Conservation (phyloP, 2,888 invertebrate species). For the Cryptocephalus moraei region DNA sequence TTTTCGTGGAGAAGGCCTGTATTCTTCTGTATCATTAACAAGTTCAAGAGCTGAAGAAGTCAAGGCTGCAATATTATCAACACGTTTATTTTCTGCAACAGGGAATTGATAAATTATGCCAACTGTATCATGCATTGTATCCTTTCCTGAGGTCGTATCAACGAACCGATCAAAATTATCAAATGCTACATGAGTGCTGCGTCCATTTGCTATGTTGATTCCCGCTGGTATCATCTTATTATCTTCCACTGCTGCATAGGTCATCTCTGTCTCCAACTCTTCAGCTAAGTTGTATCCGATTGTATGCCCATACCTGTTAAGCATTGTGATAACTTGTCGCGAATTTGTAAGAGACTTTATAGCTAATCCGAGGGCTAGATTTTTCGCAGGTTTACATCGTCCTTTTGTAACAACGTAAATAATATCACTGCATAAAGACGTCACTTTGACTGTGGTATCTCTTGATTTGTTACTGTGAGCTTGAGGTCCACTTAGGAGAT, state of each 20-base stretch:
- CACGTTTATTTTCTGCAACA: slow-evolving; percentile 10
- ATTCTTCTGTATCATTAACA: not conserved
- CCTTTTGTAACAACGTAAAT: slow-evolving; percentile 12
- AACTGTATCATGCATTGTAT: slow-evolving; percentile 21
- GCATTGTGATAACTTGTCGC: slow-evolving; percentile 19
- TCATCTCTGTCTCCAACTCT: slow-evolving; percentile 25
- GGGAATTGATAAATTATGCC: slow-evolving; percentile 12
- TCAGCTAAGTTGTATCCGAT: slow-evolving; percentile 21
- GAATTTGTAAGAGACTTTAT: slow-evolving; percentile 16
- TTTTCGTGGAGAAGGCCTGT: slow-evolving; percentile 3
- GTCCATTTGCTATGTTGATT: slow-evolving; percentile 14
- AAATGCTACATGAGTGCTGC: slow-evolving; percentile 23
- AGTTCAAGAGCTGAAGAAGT: slow-evolving; percentile 2
- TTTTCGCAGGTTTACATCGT: not conserved
- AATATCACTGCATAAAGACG: slow-evolving; percentile 16
- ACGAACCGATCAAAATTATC: slow-evolving; percentile 13
- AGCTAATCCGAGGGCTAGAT: not conserved
- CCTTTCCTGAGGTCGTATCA: slow-evolving; percentile 17
- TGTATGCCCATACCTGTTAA: slow-evolving; percentile 24
- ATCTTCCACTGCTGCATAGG: slow-evolving; percentile 12
- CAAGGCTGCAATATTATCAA: slow-evolving; percentile 9
- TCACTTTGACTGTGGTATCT: slow-evolving; percentile 1
- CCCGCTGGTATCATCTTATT: slow-evolving; percentile 19
- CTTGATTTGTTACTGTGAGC: not conserved
- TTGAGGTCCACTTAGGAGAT: slow-evolving; percentile 3